Evolutionary conservation across 2,797 vertebrate species (phyloP).

Genomic region (Glyptemys insculpta): DNA sequence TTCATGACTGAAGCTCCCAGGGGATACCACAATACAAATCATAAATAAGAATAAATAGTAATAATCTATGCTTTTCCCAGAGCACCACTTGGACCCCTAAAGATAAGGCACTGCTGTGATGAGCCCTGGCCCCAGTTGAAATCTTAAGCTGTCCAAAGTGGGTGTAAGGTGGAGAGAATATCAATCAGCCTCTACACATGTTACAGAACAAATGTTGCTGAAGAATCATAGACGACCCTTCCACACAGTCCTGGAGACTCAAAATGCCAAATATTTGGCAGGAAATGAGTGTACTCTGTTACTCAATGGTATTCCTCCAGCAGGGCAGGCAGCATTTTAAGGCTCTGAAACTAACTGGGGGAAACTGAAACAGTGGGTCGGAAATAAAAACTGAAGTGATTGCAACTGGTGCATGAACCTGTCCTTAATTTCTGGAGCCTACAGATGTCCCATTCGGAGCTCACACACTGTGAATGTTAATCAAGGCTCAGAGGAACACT

Average conservation of each 20-base stretch:
- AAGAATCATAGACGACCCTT: neutral
- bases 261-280: neutral
- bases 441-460: neutral
- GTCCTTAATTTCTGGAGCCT: neutral
- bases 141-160: neutral
- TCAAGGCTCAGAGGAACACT: neutral
- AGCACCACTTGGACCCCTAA: neutral
- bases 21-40: neutral
- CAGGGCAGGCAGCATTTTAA: neutral
- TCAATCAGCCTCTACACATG: neutral
- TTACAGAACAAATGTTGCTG: neutral
- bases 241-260: neutral
- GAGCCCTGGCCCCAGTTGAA: neutral
- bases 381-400: neutral
- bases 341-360: neutral
- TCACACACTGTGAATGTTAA: neutral
- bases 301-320: neutral
- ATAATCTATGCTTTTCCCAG: too few relatives aligned
- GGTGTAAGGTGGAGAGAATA: too few relatives aligned
- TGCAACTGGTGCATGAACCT: neutral
- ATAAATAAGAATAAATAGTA: neutral
- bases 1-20: neutral
- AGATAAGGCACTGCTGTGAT: neutral
- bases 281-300: neutral
- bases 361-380: fast-evolving